phyloP scores from a whole-genome alignment of 2,888 invertebrate genomes.

The Phortica magna region DNA sequence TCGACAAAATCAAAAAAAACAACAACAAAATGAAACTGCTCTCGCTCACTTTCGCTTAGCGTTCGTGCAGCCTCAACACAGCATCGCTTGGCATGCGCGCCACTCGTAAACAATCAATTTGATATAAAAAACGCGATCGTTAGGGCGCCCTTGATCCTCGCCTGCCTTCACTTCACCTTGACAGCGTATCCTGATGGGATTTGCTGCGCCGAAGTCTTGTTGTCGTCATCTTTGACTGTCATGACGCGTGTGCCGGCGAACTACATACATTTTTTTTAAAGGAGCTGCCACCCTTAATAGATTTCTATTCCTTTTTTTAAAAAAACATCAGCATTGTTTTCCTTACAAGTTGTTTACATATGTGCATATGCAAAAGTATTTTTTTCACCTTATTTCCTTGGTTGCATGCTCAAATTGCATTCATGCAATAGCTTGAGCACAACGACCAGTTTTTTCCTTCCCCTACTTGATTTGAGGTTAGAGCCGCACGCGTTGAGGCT shows the following conservation, averaged over 20 bases:
- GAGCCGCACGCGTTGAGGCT: conserved; percentile 30
- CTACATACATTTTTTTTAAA: conserved; percentile 48
- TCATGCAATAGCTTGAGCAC: too few species aligned
- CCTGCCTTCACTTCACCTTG: background rate
- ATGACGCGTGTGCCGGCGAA: conserved; percentile 23
- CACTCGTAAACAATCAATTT: conserved; percentile 56
- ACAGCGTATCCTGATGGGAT: conserved; percentile 20
- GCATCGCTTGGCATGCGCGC: conserved; percentile 2
- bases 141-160: background rate
- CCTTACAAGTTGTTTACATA: conserved; percentile 49
- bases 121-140: conserved; percentile 55
- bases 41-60: background rate
- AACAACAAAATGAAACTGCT: background rate
- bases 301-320: background rate
- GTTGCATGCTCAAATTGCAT: conserved; percentile 14
- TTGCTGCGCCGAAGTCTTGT: conserved; percentile 40
- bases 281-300: conserved; percentile 50
- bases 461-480: conserved; percentile 32
- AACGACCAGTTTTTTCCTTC: background rate
- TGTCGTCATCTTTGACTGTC: background rate
- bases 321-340: background rate
- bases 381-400: background rate
- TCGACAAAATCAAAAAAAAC: background rate
- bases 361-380: conserved; percentile 41
- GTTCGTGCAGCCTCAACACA: conserved; percentile 7